Conservation (phyloP, 2,113 vertebrate genomes). For the Pangasianodon hypophthalmus region DNA sequence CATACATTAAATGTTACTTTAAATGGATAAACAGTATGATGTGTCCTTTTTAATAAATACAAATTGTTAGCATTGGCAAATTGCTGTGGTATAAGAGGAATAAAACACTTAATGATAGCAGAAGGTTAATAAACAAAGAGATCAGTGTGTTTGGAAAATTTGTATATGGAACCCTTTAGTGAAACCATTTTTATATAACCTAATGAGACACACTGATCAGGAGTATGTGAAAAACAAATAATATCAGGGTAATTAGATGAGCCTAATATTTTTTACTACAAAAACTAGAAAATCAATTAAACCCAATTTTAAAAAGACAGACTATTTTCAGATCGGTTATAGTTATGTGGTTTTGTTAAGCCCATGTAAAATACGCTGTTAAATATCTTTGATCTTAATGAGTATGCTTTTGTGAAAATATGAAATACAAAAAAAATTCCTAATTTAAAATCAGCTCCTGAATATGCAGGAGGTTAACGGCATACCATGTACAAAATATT, state of each 20-base stretch:
- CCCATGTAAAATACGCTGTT: neutral
- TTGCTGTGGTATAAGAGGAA: too few species aligned
- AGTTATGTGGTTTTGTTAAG: neutral
- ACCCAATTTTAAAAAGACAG: neutral
- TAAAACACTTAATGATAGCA: too few species aligned
- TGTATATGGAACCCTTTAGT: neutral
- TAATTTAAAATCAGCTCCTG: neutral
- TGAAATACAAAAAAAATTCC: neutral
- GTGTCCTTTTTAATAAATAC: too few species aligned
- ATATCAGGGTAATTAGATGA: neutral
- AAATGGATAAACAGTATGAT: too few species aligned
- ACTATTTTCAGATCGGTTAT: neutral
- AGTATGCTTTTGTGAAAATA: neutral
- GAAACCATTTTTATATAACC: neutral
- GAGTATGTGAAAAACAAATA: neutral
- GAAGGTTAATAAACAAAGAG: too few species aligned
- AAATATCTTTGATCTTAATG: neutral
- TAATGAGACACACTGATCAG: neutral
- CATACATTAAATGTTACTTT: too few species aligned
- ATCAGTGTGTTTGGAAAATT: neutral
- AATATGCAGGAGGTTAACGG: neutral
- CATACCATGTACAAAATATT: neutral
- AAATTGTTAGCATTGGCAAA: too few species aligned
- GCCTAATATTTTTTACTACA: neutral
- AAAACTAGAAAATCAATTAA: neutral